Conservation (phyloP, 2,888 invertebrate species). For the Drosophila hamatofila region DNA sequence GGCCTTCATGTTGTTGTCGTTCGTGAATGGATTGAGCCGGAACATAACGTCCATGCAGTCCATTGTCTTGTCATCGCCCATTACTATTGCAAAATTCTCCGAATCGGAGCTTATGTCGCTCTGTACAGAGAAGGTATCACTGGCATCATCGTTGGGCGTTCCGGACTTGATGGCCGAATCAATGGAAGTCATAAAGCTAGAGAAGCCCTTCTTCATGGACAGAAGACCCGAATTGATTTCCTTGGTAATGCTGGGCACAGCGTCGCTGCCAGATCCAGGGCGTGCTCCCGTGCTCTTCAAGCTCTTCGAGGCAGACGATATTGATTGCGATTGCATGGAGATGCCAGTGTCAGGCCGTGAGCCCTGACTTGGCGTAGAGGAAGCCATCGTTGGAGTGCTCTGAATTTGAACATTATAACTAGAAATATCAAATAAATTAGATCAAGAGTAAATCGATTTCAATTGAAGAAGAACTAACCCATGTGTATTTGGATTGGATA, state of each 20-base stretch:
- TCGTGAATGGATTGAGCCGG: slow-evolving; percentile 85
- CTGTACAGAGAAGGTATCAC: slow-evolving; percentile 90
- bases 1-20: slow-evolving; percentile 85
- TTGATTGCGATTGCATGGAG: slow-evolving; percentile 74
- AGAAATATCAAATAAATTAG: slow-evolving; percentile 2
- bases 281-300: slow-evolving; percentile 76
- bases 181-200: slow-evolving; percentile 92
- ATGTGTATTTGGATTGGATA: slow-evolving; percentile 85
- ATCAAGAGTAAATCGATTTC: neutral
- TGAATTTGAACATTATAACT: slow-evolving; percentile 85
- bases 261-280: slow-evolving; percentile 48
- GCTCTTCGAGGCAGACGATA: slow-evolving; percentile 85
- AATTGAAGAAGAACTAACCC: slow-evolving; percentile 71
- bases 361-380: slow-evolving; percentile 80
- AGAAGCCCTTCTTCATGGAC: slow-evolving; percentile 93
- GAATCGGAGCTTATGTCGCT: slow-evolving; percentile 96
- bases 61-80: slow-evolving; percentile 88
- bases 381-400: slow-evolving; percentile 82
- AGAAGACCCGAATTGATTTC: slow-evolving; percentile 88
- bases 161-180: slow-evolving; percentile 92
- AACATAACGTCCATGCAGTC: slow-evolving; percentile 91
- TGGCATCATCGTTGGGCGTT: slow-evolving; percentile 89
- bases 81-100: slow-evolving; percentile 92
- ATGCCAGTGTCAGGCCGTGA: slow-evolving; percentile 82
- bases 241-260: slow-evolving; percentile 84